Base-by-base conservation (phyloP, 2,797 vertebrate genomes). In the Clarias pachynema region DNA sequence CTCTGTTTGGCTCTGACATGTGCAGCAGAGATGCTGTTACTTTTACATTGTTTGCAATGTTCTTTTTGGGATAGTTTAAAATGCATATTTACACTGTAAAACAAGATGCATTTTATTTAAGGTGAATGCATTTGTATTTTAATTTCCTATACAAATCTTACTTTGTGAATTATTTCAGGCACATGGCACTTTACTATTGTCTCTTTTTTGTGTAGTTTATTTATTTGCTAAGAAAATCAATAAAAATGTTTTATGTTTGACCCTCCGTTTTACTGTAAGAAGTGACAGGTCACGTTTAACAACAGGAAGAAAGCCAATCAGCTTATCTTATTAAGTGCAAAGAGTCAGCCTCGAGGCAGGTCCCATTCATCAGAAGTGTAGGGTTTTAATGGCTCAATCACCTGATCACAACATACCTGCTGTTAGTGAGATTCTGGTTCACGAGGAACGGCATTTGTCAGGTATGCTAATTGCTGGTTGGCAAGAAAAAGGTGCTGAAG, bases 391-490 rank as follows among this genome's bases (percentile, higher is more conserved):
- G 89, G 90, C 78, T 87, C 90, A 91, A 85, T 93, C 91, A 94
- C 89, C 90, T 89, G 91, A 94, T 92, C 89, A 91, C 87, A 92
- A 93, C 94, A 93, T 92, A 94, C 93, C 93, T 95, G 93, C 94
- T 91, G 92, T 95, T 95, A 94, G 90, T 90, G 89, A 88, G 87
- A 90, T 92, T 90, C 92, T 89, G 91, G 90, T 87, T 88, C 89
- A 87, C 83, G 92, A 94, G 94, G 91, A 90, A 89, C 60, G 84
- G 90, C 88, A 91, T 91, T 90, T 93, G 93, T 93, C 92, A 93
- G 93, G 93, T 88, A 93, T 80, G 90, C 86, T 95, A 94, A 95
- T 95, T 93, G 91, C 87, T 94, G 94, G 93, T 91, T 95, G 91
- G 88, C 85, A 91, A 90, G 90, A 83, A 91, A 40, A 94, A 94